Percentiles rank a stretch among this genome's conserved stretches.
phyloP scores from a whole-genome alignment of 2,797 vertebrate genomes.

The Lacerta agilis region DNA sequence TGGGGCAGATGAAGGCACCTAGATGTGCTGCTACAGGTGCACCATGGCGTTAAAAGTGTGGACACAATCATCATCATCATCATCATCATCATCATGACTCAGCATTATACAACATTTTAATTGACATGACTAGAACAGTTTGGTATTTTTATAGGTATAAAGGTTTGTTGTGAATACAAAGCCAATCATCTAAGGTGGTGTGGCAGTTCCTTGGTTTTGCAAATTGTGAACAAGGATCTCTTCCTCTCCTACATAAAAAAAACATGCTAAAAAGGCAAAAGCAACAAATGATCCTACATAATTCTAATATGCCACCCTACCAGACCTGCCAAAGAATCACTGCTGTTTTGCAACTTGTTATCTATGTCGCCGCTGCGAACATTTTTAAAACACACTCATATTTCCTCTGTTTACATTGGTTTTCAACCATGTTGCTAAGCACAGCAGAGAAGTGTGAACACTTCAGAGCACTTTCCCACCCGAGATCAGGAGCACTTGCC shows the following conservation, averaged over 20 bases:
- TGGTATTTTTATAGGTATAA: background rate
- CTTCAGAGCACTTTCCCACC: background rate
- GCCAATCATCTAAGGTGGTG: background rate
- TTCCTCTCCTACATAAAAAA: background rate
- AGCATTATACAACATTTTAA: background rate
- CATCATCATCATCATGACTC: background rate
- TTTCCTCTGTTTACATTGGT: background rate
- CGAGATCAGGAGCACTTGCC: background rate
- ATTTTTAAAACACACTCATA: background rate
- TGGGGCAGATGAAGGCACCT: no score
- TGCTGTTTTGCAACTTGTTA: background rate
- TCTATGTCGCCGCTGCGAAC: background rate
- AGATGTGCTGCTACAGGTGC: no score
- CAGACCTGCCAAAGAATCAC: background rate
- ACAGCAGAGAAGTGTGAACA: background rate
- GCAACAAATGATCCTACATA: background rate
- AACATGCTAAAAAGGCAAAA: background rate
- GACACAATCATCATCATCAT: no score
- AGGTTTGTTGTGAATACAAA: background rate
- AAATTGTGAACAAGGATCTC: background rate
- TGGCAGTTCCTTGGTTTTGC: background rate
- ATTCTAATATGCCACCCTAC: background rate
- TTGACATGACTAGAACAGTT: background rate
- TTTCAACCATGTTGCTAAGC: background rate
- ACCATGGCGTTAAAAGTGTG: no score